Evolutionary conservation across 2,797 vertebrate species (phyloP).

Genomic region (Darevskia nairensis): DNA sequence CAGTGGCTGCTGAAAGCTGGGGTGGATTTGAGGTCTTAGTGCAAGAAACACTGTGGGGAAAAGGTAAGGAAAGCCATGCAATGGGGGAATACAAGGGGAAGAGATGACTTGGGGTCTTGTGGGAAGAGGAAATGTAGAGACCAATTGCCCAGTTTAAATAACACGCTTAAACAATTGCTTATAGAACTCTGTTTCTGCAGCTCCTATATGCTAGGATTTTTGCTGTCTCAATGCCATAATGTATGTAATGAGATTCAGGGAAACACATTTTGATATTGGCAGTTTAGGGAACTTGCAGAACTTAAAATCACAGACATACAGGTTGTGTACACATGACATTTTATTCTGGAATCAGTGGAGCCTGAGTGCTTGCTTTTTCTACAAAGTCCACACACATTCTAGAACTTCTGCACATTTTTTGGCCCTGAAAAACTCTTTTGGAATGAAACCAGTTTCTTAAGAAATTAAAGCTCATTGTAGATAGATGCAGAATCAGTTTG

Average conservation of each 20-base stretch:
- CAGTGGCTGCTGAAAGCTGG: constrained; percentile 24
- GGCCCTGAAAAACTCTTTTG: no score
- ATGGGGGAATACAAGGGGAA: background rate
- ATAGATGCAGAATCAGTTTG: no score
- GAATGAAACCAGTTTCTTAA: no score
- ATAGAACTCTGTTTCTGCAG: background rate
- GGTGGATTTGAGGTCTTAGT: constrained; percentile 12
- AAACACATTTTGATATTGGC: constrained; percentile 2
- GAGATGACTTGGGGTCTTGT: background rate
- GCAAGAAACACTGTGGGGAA: no score
- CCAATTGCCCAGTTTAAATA: background rate
- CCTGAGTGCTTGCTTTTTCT: no score
- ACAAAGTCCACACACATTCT: no score
- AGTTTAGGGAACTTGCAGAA: background rate
- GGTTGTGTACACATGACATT: no score
- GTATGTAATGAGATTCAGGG: background rate
- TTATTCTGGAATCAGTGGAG: no score
- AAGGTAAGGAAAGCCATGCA: background rate
- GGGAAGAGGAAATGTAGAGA: background rate
- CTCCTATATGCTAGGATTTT: background rate
- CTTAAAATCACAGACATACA: background rate
- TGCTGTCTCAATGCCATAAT: background rate
- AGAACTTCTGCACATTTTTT: no score
- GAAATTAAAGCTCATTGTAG: no score
- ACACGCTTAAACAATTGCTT: background rate